phyloP scores from a whole-genome alignment of 92 coral and sea anemone species.

The Epizoanthus fatuus region DNA sequence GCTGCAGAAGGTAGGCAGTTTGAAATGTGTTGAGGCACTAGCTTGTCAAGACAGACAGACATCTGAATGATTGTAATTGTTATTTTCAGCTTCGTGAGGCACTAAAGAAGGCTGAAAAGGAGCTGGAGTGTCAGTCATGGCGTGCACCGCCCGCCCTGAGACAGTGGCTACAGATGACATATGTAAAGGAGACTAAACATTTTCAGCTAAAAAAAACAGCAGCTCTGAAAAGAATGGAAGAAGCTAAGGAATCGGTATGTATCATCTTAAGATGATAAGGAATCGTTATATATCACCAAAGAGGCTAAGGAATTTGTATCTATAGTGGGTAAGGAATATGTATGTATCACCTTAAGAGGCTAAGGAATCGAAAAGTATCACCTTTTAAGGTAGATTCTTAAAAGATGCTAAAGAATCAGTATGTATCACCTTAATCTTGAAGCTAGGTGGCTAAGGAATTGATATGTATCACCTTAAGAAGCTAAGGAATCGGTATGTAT shows the following conservation, averaged over 20 bases:
- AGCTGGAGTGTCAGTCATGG: constrained; percentile 91
- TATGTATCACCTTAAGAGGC: constrained; percentile 26
- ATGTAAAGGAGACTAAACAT: constrained; percentile 88
- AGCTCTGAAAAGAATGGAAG: constrained; percentile 95
- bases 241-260: constrained; percentile 97
- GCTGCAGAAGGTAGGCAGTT: constrained; percentile 71
- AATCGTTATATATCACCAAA: neutral
- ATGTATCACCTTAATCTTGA: too few species aligned
- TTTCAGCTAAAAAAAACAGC: constrained; percentile 82
- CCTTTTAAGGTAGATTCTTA: neutral
- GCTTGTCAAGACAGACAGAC: too few species aligned
- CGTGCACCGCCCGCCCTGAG: constrained; percentile 83
- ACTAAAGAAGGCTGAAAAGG: constrained; percentile 91
- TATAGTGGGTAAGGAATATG: too few species aligned
- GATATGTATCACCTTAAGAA: neutral
- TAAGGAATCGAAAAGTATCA: neutral
- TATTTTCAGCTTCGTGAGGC: constrained; percentile 89
- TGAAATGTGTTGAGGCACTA: neutral
- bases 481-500: too few species aligned
- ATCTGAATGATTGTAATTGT: neutral
- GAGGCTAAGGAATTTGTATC: too few species aligned
- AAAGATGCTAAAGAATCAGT: neutral
- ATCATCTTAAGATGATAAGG: neutral
- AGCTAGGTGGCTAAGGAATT: too few species aligned
- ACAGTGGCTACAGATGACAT: constrained; percentile 97